Evolutionary conservation across 2,797 vertebrate genomes (phyloP), one percentile per base, ranked within the genome.

Genomic region (Morelia viridis): DNA sequence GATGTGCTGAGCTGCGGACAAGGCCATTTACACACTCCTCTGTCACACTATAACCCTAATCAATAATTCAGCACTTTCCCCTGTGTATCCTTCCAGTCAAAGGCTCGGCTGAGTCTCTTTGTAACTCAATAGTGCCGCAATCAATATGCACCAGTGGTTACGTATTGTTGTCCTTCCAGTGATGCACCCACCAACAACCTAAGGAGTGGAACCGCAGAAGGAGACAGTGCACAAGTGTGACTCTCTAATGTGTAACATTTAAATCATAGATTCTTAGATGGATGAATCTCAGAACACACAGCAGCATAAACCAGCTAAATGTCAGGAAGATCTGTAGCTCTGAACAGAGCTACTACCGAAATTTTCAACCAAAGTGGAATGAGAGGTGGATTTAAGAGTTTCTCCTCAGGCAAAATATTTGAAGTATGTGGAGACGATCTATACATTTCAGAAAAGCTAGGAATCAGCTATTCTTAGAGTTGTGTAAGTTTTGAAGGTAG

Each of bases 141-240:
- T 93, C 94, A 93, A 46, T 91, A 94, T 94, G 89, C 89, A 93
- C 94, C 94, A 83, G 94, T 92, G 94, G 95, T 94, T 93, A 93
- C 94, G 94, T 94, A 94, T 93, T 89, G 26, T 93, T 94, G 80
- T 87, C 5, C 68, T 58, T 86, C 83, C 87, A 41, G 90, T 76
- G 90, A 92, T 92, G 93, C 88, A 91, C 95, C 92, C 93, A 87
- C 35, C 95, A 90, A 92, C 91, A 94, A 93, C 80, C 89, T 91
- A 96, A 94, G 92, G 93, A 89, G 87, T 0, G 64, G 94, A 94
- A 93, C 88, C 31, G 28, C 8, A 10, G 93, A 91, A 88, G 13
- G 89, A 95, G 41, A 26, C 17, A 93, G 93, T 93, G 76, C 80
- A 89, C 5, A 28, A 92, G 92, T n/a, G 26, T 22, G 50, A 7